Evolutionary conservation across 2,113 vertebrate species (phyloP).

Genomic region (Misgurnus anguillicaudatus): DNA sequence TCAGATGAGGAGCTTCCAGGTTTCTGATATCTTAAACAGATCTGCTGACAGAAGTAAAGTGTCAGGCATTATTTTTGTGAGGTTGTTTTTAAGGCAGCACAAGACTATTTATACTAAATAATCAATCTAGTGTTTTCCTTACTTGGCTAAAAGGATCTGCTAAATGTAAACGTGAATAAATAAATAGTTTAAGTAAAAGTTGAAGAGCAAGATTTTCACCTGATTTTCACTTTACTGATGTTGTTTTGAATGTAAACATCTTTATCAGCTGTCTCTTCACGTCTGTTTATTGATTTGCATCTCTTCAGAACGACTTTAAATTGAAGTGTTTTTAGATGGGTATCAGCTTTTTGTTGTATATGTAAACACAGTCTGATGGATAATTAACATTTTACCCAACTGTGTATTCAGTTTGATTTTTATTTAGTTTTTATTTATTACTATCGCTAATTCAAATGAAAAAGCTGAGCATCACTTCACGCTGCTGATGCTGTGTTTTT

Average conservation of each 20-base stretch:
- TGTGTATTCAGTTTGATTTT: background rate
- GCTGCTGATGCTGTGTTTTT: background rate
- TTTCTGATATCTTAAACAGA: too few relatives aligned
- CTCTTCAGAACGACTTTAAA: background rate
- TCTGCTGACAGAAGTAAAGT: too few relatives aligned
- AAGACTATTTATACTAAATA: too few relatives aligned
- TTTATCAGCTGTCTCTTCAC: background rate
- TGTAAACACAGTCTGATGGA: background rate
- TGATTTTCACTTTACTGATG: too few relatives aligned
- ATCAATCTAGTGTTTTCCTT: too few relatives aligned
- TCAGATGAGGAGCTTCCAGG: too few relatives aligned
- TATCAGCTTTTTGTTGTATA: background rate
- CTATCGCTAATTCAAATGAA: background rate
- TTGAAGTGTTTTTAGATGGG: background rate
- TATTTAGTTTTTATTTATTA: background rate
- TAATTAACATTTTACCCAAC: background rate
- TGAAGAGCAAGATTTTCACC: too few relatives aligned
- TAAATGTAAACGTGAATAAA: too few relatives aligned
- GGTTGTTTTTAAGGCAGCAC: too few relatives aligned
- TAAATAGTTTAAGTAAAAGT: too few relatives aligned
- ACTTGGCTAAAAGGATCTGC: too few relatives aligned
- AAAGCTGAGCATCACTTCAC: background rate
- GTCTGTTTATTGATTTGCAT: background rate
- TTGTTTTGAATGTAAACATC: slow-evolving; percentile 9
- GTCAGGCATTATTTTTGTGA: too few relatives aligned